Conservation (phyloP, 1,140 invertebrate genomes). For the Gryllus bimaculatus region DNA sequence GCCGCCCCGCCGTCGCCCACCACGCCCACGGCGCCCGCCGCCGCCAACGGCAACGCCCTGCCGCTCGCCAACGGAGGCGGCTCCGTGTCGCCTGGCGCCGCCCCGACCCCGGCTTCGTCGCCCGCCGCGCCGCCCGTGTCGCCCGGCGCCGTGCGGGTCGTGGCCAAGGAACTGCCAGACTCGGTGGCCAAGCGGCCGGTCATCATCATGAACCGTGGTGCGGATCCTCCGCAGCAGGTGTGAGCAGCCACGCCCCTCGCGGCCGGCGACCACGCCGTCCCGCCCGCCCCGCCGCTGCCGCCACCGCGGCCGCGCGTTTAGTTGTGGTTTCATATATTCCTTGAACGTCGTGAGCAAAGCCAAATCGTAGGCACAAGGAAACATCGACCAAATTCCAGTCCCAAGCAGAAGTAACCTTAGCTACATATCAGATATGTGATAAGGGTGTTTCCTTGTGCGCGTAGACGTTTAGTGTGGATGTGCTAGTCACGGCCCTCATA, state of each 20-base stretch:
- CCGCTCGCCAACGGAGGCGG: background rate
- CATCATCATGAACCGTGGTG: background rate
- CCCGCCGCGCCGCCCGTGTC: background rate
- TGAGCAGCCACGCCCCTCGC: background rate
- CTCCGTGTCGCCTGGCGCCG: too few relatives aligned
- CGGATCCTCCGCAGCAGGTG: background rate
- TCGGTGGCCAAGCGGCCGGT: background rate
- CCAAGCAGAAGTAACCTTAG: background rate
- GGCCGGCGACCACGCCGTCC: too few relatives aligned
- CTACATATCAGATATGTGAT: background rate
- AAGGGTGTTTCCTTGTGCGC: background rate
- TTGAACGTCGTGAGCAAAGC: background rate
- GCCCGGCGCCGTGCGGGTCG: background rate
- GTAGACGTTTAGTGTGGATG: background rate
- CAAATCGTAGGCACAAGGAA: background rate
- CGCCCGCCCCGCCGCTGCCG: too few relatives aligned
- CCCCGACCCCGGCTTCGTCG: background rate
- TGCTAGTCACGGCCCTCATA: background rate
- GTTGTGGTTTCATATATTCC: background rate
- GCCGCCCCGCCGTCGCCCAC: too few relatives aligned
- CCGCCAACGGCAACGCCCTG: background rate
- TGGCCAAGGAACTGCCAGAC: background rate
- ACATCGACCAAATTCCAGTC: conserved; percentile 3
- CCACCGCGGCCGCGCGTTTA: background rate
- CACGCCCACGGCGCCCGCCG: too few relatives aligned